A percentile compares a stretch with the other conserved stretches of the same genome.
These are phyloP conservation scores for Poecilia picta DNA, from an alignment of 2,797 vertebrate genomes.

Conservation along the genomic window DNA sequence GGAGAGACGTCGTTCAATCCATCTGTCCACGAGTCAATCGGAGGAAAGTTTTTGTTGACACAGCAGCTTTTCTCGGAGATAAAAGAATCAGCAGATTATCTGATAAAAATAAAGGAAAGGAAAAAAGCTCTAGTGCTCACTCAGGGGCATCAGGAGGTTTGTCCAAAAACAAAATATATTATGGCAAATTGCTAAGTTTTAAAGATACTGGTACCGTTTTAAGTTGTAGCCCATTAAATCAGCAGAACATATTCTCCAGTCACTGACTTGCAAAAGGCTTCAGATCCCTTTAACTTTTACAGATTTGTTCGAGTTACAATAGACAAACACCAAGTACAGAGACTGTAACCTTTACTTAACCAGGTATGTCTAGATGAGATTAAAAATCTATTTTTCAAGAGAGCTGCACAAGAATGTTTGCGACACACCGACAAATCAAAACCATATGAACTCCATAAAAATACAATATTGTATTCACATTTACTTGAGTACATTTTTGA, in stretches of 20 bases:
- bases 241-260: background rate
- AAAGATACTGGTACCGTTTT: background rate
- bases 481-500: background rate
- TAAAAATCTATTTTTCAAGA: too few species aligned
- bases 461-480: background rate
- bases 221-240: background rate
- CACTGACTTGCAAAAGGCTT: background rate
- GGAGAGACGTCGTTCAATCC: conserved; percentile 60
- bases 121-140: background rate
- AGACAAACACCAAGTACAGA: background rate
- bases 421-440: background rate
- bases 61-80: conserved; percentile 23
- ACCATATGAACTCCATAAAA: too few species aligned
- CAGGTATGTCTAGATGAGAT: too few species aligned
- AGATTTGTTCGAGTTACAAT: background rate
- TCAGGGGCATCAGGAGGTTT: background rate
- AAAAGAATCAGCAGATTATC: conserved; percentile 18
- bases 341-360: background rate
- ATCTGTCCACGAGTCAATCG: conserved; percentile 57
- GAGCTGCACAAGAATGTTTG: background rate
- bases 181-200: background rate
- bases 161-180: background rate
- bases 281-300: background rate
- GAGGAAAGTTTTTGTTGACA: conserved; percentile 40
- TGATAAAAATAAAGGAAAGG: background rate